Evolutionary conservation across 2,888 invertebrate species (phyloP), one percentile per base, ranked within the genome.

Genomic region (Euspilapteryx auroguttella): DNA sequence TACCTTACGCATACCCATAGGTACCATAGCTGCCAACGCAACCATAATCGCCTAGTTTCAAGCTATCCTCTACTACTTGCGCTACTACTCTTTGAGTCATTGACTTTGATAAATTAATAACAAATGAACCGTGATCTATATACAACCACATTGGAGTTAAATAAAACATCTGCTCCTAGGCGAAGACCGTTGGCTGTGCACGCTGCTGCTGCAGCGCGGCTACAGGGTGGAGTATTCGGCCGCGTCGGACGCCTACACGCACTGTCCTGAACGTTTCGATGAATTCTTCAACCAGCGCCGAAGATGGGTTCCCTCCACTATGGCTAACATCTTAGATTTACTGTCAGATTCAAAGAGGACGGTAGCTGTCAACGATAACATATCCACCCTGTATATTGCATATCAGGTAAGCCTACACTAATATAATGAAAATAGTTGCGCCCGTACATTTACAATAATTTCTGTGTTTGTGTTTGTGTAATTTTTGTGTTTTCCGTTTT

Each of bases 181-280:
- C n/a, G 96, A 97, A 57, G 96, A 97, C 63, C 83, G 96, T 37
- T 96, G 96, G 96, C 68, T 96, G 5, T 96, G 96, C 55, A 96
- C 96, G 0, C 64, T 96, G 28, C 75, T 97, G 1, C 77, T 96
- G 1, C 96, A 96, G 56, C 82, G 92, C 40, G 95, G 95, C 1
- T 94, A 92, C 49, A 81, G 92, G 12, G 87, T 97, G 1, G 95
- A 96, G 51, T 96, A 96, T 61, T 93, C 92, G 1, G 96, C 96
- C 0, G 96, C 96, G 1, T 91, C 94, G 0, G 96, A 96, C 51
- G 91, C 96, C 1, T 90, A 89, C 62, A 97, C 96, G 1, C 94
- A 94, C 54, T 91, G 94, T 14, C 96, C 96, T 0, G 95, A 96
- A 66, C 82, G 63, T 8, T 96, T 96, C 58, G 85, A 85, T 38